These are phyloP conservation scores for Athetis lepigone DNA, from an alignment of 2,888 invertebrate genomes.

Conservation along the genomic window DNA sequence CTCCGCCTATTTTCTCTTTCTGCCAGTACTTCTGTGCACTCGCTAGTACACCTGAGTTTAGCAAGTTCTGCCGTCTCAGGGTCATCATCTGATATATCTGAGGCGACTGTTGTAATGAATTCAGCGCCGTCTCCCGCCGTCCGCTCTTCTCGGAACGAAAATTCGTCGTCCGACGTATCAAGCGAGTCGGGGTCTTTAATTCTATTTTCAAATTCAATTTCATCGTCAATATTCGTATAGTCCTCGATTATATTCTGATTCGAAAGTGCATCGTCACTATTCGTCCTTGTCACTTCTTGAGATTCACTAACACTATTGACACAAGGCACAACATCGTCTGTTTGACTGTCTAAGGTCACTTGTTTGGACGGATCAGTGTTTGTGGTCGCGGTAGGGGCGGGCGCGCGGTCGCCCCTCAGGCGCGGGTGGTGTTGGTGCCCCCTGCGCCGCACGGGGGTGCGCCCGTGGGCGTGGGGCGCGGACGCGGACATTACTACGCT, in stretches of 20 bases:
- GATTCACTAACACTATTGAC: slow-evolving; percentile 90
- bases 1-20: slow-evolving; percentile 95
- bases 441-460: slow-evolving; percentile 92
- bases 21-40: slow-evolving; percentile 96
- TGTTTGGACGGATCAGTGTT: slow-evolving; percentile 85
- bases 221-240: slow-evolving; percentile 82
- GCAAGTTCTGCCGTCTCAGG: slow-evolving; percentile 95
- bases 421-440: slow-evolving; percentile 95
- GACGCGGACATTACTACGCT: slow-evolving; percentile 90
- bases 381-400: slow-evolving; percentile 83
- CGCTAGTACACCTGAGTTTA: slow-evolving; percentile 96
- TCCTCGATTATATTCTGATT: slow-evolving; percentile 83
- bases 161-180: slow-evolving; percentile 85
- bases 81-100: slow-evolving; percentile 92
- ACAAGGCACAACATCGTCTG: slow-evolving; percentile 89
- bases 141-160: slow-evolving; percentile 84
- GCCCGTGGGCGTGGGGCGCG: slow-evolving; percentile 90
- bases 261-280: slow-evolving; percentile 90
- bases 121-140: slow-evolving; percentile 88
- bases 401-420: slow-evolving; percentile 90
- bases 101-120: slow-evolving; percentile 74
- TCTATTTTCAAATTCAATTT: slow-evolving; percentile 81
- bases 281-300: slow-evolving; percentile 90
- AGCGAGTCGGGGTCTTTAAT: slow-evolving; percentile 77
- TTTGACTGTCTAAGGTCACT: slow-evolving; percentile 86